Percentiles rank a stretch among this genome's conserved stretches.
These are phyloP conservation scores for Thyatira batis DNA, from an alignment of 2,888 invertebrate species.

Conservation along the genomic window DNA sequence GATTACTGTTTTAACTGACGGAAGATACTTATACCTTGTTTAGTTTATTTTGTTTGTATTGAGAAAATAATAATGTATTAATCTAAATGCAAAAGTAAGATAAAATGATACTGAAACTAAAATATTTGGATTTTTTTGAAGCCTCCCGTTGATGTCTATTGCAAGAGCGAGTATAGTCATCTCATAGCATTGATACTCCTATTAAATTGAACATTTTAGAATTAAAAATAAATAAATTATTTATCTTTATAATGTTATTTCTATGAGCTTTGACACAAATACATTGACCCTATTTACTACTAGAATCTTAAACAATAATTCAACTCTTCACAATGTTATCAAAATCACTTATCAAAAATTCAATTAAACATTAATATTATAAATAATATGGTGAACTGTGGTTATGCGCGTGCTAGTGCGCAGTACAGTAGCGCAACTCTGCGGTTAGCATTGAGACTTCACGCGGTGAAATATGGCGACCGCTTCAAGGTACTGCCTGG, in stretches of 20 bases:
- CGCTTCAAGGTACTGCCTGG: slow-evolving; percentile 20
- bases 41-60: too few relatives aligned
- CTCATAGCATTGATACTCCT: neutral
- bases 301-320: neutral
- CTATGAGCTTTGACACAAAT: too few relatives aligned
- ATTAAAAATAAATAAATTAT: too few relatives aligned
- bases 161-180: slow-evolving; percentile 9
- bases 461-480: slow-evolving; percentile 38
- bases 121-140: neutral
- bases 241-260: too few relatives aligned
- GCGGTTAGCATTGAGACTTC: slow-evolving; percentile 56
- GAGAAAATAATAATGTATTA: too few relatives aligned
- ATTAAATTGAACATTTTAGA: too few relatives aligned
- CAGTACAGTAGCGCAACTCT: slow-evolving; percentile 28
- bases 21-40: neutral
- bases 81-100: too few relatives aligned
- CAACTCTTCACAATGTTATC: neutral
- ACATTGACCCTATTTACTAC: neutral
- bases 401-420: slow-evolving; percentile 14
- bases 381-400: neutral
- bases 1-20: neutral
- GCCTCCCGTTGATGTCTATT: slow-evolving; percentile 43
- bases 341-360: neutral
- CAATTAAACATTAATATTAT: neutral
- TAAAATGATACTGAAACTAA: too few relatives aligned